A percentile compares a stretch with the other conserved stretches of the same genome.
Conservation (phyloP, 1,140 invertebrate species). For the Scaptomyza montana region DNA sequence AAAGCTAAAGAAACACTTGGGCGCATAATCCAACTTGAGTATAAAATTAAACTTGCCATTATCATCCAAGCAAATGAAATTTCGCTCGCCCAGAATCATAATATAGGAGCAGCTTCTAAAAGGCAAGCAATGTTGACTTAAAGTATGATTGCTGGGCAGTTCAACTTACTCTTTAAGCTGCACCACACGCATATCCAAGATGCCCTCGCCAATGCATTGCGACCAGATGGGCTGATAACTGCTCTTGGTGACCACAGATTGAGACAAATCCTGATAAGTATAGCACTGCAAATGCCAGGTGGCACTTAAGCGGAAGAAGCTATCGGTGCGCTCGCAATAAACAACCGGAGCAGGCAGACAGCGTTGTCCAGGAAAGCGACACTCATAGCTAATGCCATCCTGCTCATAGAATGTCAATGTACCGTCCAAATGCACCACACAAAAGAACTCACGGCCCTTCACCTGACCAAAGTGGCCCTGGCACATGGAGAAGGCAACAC, state of each 20-base stretch:
- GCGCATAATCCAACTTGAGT: slow-evolving; percentile 78
- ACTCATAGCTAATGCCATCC: slow-evolving; percentile 81
- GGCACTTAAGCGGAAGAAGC: slow-evolving; percentile 88
- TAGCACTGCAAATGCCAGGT: slow-evolving; percentile 88
- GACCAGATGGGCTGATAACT: slow-evolving; percentile 77
- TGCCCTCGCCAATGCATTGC: slow-evolving; percentile 76
- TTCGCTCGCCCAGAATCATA: slow-evolving; percentile 76
- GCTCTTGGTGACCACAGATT: slow-evolving; percentile 66
- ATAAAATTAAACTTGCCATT: slow-evolving; percentile 77
- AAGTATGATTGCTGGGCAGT: not conserved
- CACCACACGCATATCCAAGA: slow-evolving; percentile 71
- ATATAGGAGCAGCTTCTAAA: slow-evolving; percentile 64
- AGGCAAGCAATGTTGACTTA: too few species aligned
- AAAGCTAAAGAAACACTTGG: slow-evolving; percentile 78
- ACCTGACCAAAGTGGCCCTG: slow-evolving; percentile 91
- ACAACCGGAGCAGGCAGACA: slow-evolving; percentile 89
- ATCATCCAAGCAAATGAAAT: slow-evolving; percentile 74
- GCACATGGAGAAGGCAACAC: slow-evolving; percentile 86
- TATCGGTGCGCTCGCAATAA: slow-evolving; percentile 89
- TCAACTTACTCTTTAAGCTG: slow-evolving; percentile 73
- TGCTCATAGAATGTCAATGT: slow-evolving; percentile 91
- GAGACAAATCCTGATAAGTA: slow-evolving; percentile 80
- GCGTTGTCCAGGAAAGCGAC: slow-evolving; percentile 85
- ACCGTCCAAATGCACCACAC: slow-evolving; percentile 91
- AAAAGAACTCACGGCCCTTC: slow-evolving; percentile 89